These are phyloP conservation scores for Apodemus sylvaticus DNA, from an alignment of 2,113 vertebrate species.

Conservation along the genomic window DNA sequence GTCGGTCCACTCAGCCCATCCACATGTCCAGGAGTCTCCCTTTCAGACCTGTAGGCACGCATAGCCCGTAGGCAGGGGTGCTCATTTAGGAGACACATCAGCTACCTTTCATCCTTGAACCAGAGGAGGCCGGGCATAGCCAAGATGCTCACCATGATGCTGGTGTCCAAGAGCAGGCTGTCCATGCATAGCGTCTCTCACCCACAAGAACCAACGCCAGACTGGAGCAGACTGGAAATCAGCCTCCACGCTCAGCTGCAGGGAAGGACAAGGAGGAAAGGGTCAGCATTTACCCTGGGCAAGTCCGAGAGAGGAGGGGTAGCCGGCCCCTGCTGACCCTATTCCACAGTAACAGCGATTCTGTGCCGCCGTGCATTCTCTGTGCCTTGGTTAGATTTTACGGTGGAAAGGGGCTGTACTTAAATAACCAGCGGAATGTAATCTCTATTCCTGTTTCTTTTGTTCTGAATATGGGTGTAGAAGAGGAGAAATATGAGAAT, in stretches of 20 bases:
- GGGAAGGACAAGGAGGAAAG: not conserved
- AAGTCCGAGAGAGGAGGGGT: not conserved
- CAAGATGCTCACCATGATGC: not conserved
- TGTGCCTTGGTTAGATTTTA: not conserved
- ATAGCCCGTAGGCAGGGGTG: too few relatives aligned
- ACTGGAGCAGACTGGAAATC: not conserved
- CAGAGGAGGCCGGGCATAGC: not conserved
- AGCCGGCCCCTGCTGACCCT: not conserved
- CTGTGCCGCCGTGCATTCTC: not conserved
- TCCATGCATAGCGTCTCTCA: not conserved
- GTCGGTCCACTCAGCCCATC: not conserved
- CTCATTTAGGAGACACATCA: too few relatives aligned
- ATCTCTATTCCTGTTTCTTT: not conserved
- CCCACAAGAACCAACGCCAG: not conserved
- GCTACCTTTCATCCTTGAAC: not conserved
- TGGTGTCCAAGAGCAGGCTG: not conserved
- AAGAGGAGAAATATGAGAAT: not conserved
- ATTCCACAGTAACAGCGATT: not conserved
- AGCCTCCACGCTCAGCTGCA: not conserved
- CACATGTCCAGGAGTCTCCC: not conserved
- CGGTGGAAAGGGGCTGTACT: not conserved
- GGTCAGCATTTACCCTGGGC: accelerated
- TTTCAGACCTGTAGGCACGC: not conserved
- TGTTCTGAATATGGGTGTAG: not conserved
- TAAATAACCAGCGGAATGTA: not conserved